A percentile compares a stretch with the other conserved stretches of the same genome.
phyloP scores from a whole-genome alignment of 2,888 invertebrate species.

The Ophion obscuratus region DNA sequence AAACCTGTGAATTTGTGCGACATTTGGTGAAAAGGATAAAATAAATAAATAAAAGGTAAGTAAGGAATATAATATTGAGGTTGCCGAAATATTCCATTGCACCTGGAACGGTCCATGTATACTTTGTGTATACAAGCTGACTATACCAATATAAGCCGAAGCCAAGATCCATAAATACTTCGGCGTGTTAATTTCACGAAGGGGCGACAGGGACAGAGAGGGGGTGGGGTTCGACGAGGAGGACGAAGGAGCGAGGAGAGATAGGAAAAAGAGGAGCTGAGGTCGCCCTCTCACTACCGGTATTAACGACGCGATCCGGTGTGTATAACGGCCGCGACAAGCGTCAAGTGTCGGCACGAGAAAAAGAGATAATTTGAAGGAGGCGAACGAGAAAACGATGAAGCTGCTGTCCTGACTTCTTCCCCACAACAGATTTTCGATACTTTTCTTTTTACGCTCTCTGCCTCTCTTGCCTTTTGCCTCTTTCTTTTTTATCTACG shows the following conservation, averaged over 20 bases:
- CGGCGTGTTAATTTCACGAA: slow-evolving; percentile 80
- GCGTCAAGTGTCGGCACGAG: slow-evolving; percentile 62
- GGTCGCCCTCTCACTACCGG: slow-evolving; percentile 78
- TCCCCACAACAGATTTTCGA: slow-evolving; percentile 52
- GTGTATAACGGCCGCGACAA: slow-evolving; percentile 66
- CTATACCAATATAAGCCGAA: slow-evolving; percentile 61
- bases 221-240: slow-evolving; percentile 27
- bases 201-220: slow-evolving; percentile 49
- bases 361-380: slow-evolving; percentile 58
- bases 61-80: not conserved
- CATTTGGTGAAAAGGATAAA: not conserved
- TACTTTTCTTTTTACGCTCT: slow-evolving; percentile 18
- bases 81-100: not conserved
- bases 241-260: slow-evolving; percentile 41
- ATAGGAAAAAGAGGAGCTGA: slow-evolving; percentile 53
- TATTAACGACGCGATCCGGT: slow-evolving; percentile 76
- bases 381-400: slow-evolving; percentile 60
- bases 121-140: slow-evolving; percentile 51
- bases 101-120: slow-evolving; percentile 27
- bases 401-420: slow-evolving; percentile 56
- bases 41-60: not conserved
- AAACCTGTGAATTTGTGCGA: not conserved
- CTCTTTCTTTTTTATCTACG: not conserved
- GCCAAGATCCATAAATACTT: slow-evolving; percentile 80
- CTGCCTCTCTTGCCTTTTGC: slow-evolving; percentile 4